Evolutionary conservation across 1,140 invertebrate genomes (phyloP), one percentile per base, ranked within the genome.

Genomic region (Chironomus tepperi): DNA sequence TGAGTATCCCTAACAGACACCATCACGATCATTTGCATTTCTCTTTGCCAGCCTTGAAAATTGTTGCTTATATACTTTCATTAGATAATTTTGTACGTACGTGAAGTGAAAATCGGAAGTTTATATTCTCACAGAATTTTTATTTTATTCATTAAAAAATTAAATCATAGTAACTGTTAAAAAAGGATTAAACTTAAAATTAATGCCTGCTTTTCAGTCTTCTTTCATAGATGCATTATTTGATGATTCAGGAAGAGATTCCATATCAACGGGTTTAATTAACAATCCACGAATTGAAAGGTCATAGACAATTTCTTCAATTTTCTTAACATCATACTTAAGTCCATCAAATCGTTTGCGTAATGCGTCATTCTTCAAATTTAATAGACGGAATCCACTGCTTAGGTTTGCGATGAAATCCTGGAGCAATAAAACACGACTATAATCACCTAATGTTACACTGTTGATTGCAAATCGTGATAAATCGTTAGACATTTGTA

Each of bases 281-380:
- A 78, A 77, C 18, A 96, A 84, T 0, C 93, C 93, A 74, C 95
- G 85, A 77, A 98, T 94, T 75, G 91, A 91, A 5, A 98, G 84
- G 81, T 98, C 95, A 79, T 97, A 98, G 8, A 98, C 94, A 2
- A 98, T 91, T 84, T 97, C 94, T 80, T 97, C 95, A 42, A 96
- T 92, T 83, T 97, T 97, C 81, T 97, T 97, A 3, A 97, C 89
- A 79, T 96, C 93, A 79, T 97, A 97, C 79, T 98, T 97, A 0
- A 98, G 83, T 1, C 87, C 91, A 84, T 98, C 96, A 80, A 93
- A 97, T 74, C 91, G 86, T 81, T 96, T 96, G 42, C 95, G 84
- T 15, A 98, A 83, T 21, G 87, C 86, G 80, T 97, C 95, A 83
- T 97, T 98, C 81, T 97, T 97, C 18, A 97, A 85, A 81, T 96